These are phyloP conservation scores for Aphelenchoides avenae DNA, from an alignment of 1,140 invertebrate species.

Conservation along the genomic window DNA sequence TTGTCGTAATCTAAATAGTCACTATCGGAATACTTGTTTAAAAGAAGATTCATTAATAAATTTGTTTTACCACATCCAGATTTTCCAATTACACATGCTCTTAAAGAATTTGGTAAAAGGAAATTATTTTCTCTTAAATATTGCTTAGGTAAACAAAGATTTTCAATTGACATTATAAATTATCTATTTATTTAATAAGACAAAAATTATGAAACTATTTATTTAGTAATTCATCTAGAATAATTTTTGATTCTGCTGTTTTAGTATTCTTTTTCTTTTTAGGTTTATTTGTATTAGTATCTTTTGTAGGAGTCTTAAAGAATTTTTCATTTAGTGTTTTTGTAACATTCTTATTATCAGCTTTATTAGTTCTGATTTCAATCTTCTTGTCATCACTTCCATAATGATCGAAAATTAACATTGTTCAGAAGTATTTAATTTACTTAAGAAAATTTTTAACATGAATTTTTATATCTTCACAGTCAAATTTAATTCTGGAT, in stretches of 20 bases:
- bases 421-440: conserved; percentile 2
- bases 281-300: no score
- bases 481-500: conserved; percentile 18
- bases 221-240: conserved; percentile 24
- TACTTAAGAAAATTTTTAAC: conserved; percentile 19
- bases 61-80: conserved; percentile 27
- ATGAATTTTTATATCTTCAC: conserved; percentile 3
- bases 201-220: conserved; percentile 20
- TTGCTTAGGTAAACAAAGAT: no score
- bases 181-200: no score
- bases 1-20: conserved; percentile 40
- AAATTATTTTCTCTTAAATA: conserved; percentile 28
- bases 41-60: conserved; percentile 34
- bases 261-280: no score
- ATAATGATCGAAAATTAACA: no score
- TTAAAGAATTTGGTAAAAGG: conserved; percentile 22
- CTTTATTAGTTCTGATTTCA: no score
- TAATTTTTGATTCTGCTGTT: no score
- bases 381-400: no score
- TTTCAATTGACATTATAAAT: conserved; percentile 26
- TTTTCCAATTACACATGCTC: conserved; percentile 29
- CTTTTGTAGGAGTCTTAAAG: no score
- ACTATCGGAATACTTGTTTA: conserved; percentile 12
- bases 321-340: no score
- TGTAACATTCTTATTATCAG: no score